Conservation (phyloP, 2,797 vertebrate species). For the Periophthalmus magnuspinnatus region DNA sequence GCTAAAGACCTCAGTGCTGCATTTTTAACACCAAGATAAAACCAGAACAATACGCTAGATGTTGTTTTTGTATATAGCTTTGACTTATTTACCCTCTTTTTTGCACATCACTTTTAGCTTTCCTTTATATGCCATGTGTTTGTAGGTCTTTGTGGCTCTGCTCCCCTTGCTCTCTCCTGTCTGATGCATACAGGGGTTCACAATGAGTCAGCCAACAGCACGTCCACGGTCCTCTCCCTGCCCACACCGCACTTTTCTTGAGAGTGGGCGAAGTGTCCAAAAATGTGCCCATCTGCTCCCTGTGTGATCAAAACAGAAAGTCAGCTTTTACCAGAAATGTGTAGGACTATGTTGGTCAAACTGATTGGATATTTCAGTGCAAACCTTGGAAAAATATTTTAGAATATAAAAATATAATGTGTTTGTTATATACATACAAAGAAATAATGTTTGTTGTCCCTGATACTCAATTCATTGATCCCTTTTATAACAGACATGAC, state of each 20-base stretch:
- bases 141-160: constrained; percentile 40
- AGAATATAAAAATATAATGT: background rate
- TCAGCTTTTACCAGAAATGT: constrained; percentile 69
- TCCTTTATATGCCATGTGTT: constrained; percentile 37
- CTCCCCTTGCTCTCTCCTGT: constrained; percentile 52
- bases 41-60: too few species aligned
- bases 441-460: background rate
- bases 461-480: too few species aligned
- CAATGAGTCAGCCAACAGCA: constrained; percentile 61
- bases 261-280: constrained; percentile 67
- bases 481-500: too few species aligned
- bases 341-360: constrained; percentile 46
- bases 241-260: constrained; percentile 59
- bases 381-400: background rate
- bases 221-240: constrained; percentile 47
- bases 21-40: too few species aligned
- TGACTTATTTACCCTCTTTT: too few species aligned
- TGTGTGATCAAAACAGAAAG: constrained; percentile 69
- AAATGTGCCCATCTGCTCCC: constrained; percentile 63
- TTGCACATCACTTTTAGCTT: constrained; percentile 20
- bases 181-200: constrained; percentile 50
- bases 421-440: background rate
- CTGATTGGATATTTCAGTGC: constrained; percentile 17
- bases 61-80: too few species aligned
- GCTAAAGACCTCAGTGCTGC: too few species aligned